These are phyloP conservation scores for Litoditis marina DNA, from an alignment of 2,888 invertebrate species.

Conservation along the genomic window DNA sequence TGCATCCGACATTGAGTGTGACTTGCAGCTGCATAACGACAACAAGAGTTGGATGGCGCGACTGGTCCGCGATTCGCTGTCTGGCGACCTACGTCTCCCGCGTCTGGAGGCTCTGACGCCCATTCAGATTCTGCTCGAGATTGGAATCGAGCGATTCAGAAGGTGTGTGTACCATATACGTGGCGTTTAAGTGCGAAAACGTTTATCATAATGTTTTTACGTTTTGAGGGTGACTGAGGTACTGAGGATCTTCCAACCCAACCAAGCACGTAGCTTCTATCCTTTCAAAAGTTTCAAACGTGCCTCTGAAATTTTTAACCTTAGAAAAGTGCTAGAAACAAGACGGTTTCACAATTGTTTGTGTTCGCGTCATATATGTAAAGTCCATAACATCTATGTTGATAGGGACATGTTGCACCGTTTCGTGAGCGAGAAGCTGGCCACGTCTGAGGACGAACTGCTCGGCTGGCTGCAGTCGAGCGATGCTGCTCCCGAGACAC, in stretches of 20 bases:
- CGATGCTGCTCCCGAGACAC: slow-evolving; percentile 4
- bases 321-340: too few species aligned
- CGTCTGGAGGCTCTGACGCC: slow-evolving; percentile 19
- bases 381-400: too few species aligned
- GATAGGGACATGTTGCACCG: slow-evolving; percentile 10
- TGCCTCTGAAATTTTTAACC: too few species aligned
- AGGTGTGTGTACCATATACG: slow-evolving; percentile 3
- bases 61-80: slow-evolving; percentile 17
- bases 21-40: slow-evolving; percentile 17
- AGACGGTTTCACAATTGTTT: too few species aligned
- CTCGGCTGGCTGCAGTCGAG: not conserved
- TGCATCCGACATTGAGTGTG: not conserved
- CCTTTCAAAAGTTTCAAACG: too few species aligned
- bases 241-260: too few species aligned
- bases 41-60: slow-evolving; percentile 20
- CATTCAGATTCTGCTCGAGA: slow-evolving; percentile 19
- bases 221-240: too few species aligned
- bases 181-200: too few species aligned
- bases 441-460: not conserved
- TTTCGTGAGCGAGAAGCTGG: slow-evolving; percentile 10
- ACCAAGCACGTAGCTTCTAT: too few species aligned
- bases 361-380: not conserved
- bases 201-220: too few species aligned
- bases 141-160: slow-evolving; percentile 20
- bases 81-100: slow-evolving; percentile 19